Evolutionary conservation across 2,888 invertebrate genomes (phyloP).

Genomic region (Metopia argyrocephala): DNA sequence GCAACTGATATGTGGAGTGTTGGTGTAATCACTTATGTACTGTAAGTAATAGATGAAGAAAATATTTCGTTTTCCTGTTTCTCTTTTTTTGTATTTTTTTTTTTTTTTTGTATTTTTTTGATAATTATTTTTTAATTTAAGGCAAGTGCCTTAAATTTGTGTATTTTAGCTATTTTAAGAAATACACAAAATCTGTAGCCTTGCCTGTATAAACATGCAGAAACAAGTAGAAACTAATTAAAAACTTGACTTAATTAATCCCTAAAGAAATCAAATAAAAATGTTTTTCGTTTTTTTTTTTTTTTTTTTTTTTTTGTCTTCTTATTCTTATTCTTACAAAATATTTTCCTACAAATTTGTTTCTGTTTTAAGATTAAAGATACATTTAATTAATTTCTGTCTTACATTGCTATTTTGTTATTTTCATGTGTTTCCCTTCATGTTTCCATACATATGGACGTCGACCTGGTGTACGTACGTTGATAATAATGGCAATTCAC

Average conservation of each 20-base stretch:
- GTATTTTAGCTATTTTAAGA: too few species aligned
- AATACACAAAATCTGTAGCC: not conserved
- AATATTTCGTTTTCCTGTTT: too few species aligned
- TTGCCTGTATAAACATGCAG: not conserved
- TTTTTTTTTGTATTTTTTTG: too few species aligned
- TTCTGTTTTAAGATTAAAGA: conserved; percentile 23
- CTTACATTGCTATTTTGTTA: conserved; percentile 36
- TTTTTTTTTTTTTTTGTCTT: not conserved
- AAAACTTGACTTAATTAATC: conserved; percentile 54
- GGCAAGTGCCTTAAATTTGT: not conserved
- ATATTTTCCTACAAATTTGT: not conserved
- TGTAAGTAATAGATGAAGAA: conserved; percentile 96
- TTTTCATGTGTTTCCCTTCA: conserved; percentile 6
- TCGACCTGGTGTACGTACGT: too few species aligned
- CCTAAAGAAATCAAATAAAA: conserved; percentile 51
- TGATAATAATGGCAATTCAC: too few species aligned
- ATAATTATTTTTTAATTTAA: not conserved
- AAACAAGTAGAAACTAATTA: conserved; percentile 37
- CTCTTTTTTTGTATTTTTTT: too few species aligned
- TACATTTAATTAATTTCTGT: conserved; percentile 47
- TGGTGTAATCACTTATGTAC: conserved; percentile 97
- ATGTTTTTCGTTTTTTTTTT: not conserved
- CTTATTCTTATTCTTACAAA: not conserved
- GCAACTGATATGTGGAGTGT: conserved; percentile 99
- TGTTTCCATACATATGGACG: not conserved